These are phyloP conservation scores for Ceratothoa steindachneri DNA, from an alignment of 2,888 invertebrate genomes.

Conservation along the genomic window DNA sequence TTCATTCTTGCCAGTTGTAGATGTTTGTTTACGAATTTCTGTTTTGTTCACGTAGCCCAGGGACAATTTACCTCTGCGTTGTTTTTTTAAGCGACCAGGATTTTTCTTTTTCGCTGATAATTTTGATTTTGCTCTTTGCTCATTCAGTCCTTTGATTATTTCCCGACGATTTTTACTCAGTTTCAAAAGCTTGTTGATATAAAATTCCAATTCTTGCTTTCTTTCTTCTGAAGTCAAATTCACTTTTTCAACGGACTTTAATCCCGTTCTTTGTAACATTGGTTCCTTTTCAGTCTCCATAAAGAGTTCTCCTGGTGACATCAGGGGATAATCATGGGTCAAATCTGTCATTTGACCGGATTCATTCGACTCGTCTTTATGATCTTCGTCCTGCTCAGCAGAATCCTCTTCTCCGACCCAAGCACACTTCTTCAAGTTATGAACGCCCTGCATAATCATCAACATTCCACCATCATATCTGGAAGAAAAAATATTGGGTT, in stretches of 20 bases:
- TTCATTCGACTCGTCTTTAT: slow-evolving; percentile 58
- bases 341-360: neutral
- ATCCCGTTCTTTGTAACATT: neutral
- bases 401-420: slow-evolving; percentile 72
- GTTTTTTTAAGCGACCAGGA: neutral
- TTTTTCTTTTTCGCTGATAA: neutral
- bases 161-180: slow-evolving; percentile 1
- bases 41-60: no score
- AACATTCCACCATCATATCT: slow-evolving; percentile 74
- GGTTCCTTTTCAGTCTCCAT: neutral
- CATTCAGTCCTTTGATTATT: neutral
- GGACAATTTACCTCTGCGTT: no score
- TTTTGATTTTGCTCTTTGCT: neutral
- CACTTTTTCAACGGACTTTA: neutral
- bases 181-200: neutral
- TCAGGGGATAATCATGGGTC: neutral
- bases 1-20: neutral
- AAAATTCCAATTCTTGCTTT: neutral
- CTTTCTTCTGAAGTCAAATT: slow-evolving; percentile 1
- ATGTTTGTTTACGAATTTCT: neutral
- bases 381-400: slow-evolving; percentile 61
- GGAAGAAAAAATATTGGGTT: slow-evolving; percentile 23
- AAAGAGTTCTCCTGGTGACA: neutral
- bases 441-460: slow-evolving; percentile 71
- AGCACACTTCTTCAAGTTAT: slow-evolving; percentile 71